These are phyloP conservation scores for Thereva unica DNA, from an alignment of 2,888 invertebrate genomes.

Conservation along the genomic window DNA sequence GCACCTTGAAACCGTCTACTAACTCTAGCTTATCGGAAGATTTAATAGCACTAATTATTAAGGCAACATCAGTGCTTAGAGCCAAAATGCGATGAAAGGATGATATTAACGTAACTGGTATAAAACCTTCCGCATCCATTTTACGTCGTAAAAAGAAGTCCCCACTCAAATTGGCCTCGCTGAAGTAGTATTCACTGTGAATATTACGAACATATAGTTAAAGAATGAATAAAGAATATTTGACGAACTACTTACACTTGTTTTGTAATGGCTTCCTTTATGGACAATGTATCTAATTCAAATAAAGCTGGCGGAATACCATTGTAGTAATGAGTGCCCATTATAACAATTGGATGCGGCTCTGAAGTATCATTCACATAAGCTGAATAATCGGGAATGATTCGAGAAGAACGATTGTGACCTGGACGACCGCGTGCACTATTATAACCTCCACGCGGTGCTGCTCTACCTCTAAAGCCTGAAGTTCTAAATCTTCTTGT, in stretches of 20 bases:
- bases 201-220: constrained; percentile 40
- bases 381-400: constrained; percentile 39
- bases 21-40: constrained; percentile 87
- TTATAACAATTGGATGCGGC: constrained; percentile 51
- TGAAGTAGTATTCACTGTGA: constrained; percentile 98
- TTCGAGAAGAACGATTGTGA: constrained; percentile 56
- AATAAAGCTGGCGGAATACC: constrained; percentile 54
- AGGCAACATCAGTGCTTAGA: constrained; percentile 79
- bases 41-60: constrained; percentile 83
- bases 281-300: constrained; percentile 60
- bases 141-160: constrained; percentile 96
- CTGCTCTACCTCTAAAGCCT: constrained; percentile 52
- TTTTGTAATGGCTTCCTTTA: constrained; percentile 84
- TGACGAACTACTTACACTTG: constrained; percentile 77
- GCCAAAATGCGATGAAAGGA: constrained; percentile 93
- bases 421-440: constrained; percentile 61
- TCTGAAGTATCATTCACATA: constrained; percentile 53
- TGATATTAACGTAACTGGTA: constrained; percentile 91
- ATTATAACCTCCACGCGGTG: constrained; percentile 58
- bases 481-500: constrained; percentile 55
- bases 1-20: constrained; percentile 74
- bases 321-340: constrained; percentile 58
- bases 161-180: constrained; percentile 89
- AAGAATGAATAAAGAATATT: constrained; percentile 27
- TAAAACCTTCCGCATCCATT: constrained; percentile 93